Base-by-base conservation (phyloP, 1,140 invertebrate genomes). In the Alviniconcha marisindica region DNA sequence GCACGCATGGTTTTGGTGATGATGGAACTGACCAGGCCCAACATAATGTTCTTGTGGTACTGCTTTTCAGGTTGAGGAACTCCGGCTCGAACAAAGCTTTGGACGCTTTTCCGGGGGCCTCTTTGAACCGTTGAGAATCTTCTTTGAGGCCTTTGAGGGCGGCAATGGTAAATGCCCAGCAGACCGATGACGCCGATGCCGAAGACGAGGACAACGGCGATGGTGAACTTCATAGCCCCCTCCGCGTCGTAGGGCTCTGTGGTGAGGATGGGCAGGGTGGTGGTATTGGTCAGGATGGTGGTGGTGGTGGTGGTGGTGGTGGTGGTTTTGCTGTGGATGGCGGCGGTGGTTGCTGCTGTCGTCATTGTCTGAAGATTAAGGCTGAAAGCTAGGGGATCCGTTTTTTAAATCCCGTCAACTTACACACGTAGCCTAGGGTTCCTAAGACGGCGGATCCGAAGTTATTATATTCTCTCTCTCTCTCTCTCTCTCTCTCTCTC, bases 161-260 rank as follows among this genome's bases (percentile, higher is more conserved):
- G 56, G 1, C 76, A 31, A 0, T 73, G 69, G 60, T 84, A 83
- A 31, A 87, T 83, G 36, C 86, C 86, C 44, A 89, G 84, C 33
- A 89, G 73, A 2, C 89, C 89, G 21, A 89, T 87, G 14, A 88
- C 86, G 14, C 86, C 89, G 2, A 88, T 73, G 7, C 89, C 87
- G 63, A 88, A 89, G 0, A 89, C 85, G 15, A 87, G 66, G 5
- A 89, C 87, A 0, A 89, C 87, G n/a, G 87, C 87, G 2, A 89
- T 78, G n/a, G 85, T 88, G 66, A 86, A 89, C 66, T 85, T 84
- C 66, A 89, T 76, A 28, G 89, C 89, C 1, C 89, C 89, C 24
- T 84, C 83, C 15, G 63, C 77, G 76, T 89, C 89, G 48, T 89
- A 88, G 21, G 74, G 5, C 14, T 42, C 36, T 31, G 28, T 71